Conservation (phyloP, 2,113 vertebrate species). For the Agelaius tricolor region DNA sequence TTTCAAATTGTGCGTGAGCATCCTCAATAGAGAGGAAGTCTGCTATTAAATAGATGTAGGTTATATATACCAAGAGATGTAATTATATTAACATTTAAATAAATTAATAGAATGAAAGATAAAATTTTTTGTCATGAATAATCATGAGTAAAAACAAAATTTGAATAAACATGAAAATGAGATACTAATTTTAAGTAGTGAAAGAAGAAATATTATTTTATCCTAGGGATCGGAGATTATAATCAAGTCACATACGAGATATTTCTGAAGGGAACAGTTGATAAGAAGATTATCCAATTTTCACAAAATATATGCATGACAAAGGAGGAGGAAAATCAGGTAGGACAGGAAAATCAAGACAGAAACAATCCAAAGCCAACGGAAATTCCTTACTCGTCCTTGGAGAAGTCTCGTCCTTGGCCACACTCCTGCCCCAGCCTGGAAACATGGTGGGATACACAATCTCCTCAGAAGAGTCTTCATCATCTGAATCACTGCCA, state of each 20-base stretch:
- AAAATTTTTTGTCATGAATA: neutral
- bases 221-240: fast-evolving
- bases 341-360: neutral
- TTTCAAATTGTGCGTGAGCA: neutral
- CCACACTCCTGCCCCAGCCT: conserved; percentile 11
- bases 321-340: fast-evolving
- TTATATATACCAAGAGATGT: fast-evolving
- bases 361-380: neutral
- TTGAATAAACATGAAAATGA: neutral
- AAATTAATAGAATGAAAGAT: fast-evolving
- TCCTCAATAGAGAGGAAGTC: neutral
- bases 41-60: too few relatives aligned
- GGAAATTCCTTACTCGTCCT: conserved; percentile 32
- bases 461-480: conserved; percentile 23
- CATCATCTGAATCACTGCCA: neutral
- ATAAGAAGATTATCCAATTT: neutral
- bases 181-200: neutral
- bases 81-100: neutral
- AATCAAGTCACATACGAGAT: fast-evolving
- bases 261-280: neutral
- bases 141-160: neutral
- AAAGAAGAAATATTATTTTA: neutral
- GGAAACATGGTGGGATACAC: conserved; percentile 21
- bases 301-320: fast-evolving
- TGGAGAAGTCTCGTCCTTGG: neutral